A percentile compares a stretch with the other conserved stretches of the same genome.
phyloP scores from a whole-genome alignment of 37 sponge, comb jelly and placozoan genomes.

The Dysidea cf. avara region DNA sequence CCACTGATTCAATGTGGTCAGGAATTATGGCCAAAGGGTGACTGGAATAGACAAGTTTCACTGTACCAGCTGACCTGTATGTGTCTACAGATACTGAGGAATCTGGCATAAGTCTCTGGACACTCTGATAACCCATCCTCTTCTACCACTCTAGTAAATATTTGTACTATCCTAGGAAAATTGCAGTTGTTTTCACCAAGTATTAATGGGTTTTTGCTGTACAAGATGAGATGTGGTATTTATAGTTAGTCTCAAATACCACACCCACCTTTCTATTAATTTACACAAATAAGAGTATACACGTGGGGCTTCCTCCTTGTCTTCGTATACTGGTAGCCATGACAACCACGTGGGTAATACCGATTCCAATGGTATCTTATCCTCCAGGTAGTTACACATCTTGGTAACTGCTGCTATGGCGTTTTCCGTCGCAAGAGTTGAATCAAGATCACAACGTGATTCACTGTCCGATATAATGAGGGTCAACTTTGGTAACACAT shows the following conservation, averaged over 20 bases:
- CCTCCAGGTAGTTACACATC: constrained; percentile 82
- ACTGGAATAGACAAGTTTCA: too few species aligned
- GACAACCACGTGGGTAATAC: constrained; percentile 87
- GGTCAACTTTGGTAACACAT: constrained; percentile 76
- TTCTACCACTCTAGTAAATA: constrained; percentile 72
- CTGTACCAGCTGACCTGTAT: constrained; percentile 81
- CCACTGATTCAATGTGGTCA: too few species aligned
- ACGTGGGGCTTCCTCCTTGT: constrained; percentile 91
- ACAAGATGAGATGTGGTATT: neutral
- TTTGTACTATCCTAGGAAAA: constrained; percentile 75
- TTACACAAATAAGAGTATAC: constrained; percentile 93
- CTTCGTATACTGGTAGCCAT: constrained; percentile 96
- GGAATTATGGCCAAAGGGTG: too few species aligned
- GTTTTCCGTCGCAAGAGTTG: constrained; percentile 90
- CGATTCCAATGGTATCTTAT: constrained; percentile 73
- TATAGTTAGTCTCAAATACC: neutral
- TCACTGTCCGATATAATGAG: constrained; percentile 53
- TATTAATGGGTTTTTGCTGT: constrained; percentile 73
- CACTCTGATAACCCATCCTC: constrained; percentile 50
- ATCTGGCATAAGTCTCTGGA: constrained; percentile 45
- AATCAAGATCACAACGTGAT: constrained; percentile 45
- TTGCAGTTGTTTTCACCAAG: constrained; percentile 76
- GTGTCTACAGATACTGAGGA: constrained; percentile 83
- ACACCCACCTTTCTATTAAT: constrained; percentile 79
- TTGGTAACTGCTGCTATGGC: constrained; percentile 97